Conservation (phyloP, 2,888 invertebrate genomes). For the Drosophila robusta region DNA sequence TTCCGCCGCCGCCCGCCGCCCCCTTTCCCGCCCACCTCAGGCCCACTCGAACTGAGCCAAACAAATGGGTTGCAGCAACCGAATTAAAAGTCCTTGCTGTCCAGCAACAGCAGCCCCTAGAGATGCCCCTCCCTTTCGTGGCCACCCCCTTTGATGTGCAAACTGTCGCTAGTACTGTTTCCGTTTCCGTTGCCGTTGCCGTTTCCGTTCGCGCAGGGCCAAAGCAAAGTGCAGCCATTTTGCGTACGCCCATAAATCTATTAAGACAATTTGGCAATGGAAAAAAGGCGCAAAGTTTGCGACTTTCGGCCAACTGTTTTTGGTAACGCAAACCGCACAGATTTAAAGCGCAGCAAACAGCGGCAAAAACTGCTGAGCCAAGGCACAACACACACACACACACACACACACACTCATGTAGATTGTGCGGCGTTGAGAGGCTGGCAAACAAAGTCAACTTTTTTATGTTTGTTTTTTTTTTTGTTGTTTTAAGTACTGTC, state of each 20-base stretch:
- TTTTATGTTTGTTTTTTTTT: constrained; percentile 39
- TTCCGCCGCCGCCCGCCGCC: background rate
- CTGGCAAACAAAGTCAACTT: constrained; percentile 74
- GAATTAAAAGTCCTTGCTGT: constrained; percentile 68
- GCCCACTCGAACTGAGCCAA: constrained; percentile 22
- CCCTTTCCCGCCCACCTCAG: too few species aligned
- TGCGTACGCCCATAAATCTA: constrained; percentile 80
- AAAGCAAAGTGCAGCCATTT: constrained; percentile 77
- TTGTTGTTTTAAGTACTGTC: constrained; percentile 75
- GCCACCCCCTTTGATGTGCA: constrained; percentile 27
- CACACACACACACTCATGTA: constrained; percentile 8
- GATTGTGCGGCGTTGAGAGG: constrained; percentile 23
- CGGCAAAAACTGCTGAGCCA: constrained; percentile 53
- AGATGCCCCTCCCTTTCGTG: background rate
- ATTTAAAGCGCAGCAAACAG: constrained; percentile 63
- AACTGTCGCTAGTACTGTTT: constrained; percentile 45
- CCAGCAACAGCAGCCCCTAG: constrained; percentile 10
- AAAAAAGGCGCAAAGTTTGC: constrained; percentile 51
- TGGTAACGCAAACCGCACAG: constrained; percentile 52
- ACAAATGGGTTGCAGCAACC: constrained; percentile 66
- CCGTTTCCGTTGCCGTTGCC: constrained; percentile 38
- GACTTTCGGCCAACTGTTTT: constrained; percentile 44
- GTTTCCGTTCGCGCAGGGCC: constrained; percentile 29
- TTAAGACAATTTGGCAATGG: constrained; percentile 79
- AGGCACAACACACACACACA: constrained; percentile 36